Evolutionary conservation across 2,113 vertebrate species (phyloP).

Genomic region (Mugil cephalus): DNA sequence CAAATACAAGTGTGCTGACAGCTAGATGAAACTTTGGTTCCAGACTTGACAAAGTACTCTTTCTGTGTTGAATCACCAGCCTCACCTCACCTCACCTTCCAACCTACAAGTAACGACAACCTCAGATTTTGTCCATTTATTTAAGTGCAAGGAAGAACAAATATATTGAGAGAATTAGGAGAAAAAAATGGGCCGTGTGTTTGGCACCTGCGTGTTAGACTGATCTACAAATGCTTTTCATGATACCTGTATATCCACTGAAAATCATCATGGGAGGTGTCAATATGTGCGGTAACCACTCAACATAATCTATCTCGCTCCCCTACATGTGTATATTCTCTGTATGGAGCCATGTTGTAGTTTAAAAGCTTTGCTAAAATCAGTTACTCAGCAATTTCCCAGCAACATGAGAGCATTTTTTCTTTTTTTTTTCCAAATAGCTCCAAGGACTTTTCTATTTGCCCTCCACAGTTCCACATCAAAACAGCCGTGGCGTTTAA

Average conservation of each 20-base stretch:
- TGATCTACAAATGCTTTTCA: conserved; percentile 1
- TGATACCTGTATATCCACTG: not conserved
- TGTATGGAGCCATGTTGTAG: too few relatives aligned
- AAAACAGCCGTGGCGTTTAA: not conserved
- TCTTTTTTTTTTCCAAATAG: not conserved
- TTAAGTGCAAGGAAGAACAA: too few relatives aligned
- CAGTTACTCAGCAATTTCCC: not conserved
- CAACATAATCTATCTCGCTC: not conserved
- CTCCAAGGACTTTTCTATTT: not conserved
- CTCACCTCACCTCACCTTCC: not conserved
- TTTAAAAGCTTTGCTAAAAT: not conserved
- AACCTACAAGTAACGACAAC: too few relatives aligned
- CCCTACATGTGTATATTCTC: too few relatives aligned
- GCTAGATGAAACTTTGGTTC: not conserved
- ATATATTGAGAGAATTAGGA: too few relatives aligned
- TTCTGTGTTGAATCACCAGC: not conserved
- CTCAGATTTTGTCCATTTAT: too few relatives aligned
- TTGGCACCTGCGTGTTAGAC: too few relatives aligned
- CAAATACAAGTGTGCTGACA: conserved; percentile 9
- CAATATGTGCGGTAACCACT: not conserved
- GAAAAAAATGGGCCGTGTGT: too few relatives aligned
- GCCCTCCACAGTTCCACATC: not conserved
- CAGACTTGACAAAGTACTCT: conserved; percentile 1
- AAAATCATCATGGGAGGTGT: not conserved
- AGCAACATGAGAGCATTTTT: not conserved